A percentile compares a stretch with the other conserved stretches of the same genome.
These are phyloP conservation scores for Troides oblongomaculatus DNA, from an alignment of 2,888 invertebrate genomes.

Conservation along the genomic window DNA sequence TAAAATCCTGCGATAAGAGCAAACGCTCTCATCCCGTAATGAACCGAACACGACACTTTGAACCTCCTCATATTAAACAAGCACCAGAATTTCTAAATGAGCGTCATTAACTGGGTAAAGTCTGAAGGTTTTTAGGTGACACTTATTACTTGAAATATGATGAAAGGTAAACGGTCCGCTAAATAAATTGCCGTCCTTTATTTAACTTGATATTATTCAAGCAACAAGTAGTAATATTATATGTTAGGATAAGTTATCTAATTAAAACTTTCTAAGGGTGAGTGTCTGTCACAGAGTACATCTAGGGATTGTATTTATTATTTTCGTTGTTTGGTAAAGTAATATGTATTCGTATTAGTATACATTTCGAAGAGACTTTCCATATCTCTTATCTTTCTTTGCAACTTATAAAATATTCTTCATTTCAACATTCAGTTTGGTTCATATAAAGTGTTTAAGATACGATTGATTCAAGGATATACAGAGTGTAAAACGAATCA, in stretches of 20 bases:
- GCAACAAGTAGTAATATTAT: neutral
- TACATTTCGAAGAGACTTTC: too few species aligned
- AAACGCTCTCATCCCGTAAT: slow-evolving; percentile 23
- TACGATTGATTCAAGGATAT: too few species aligned
- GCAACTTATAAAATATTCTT: too few species aligned
- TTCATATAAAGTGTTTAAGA: too few species aligned
- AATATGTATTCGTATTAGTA: neutral
- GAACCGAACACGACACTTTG: slow-evolving; percentile 17
- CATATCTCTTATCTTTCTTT: too few species aligned
- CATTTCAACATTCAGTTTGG: too few species aligned
- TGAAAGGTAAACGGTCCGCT: slow-evolving; percentile 7
- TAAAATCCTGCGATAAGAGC: slow-evolving; percentile 16
- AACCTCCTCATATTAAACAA: slow-evolving; percentile 16
- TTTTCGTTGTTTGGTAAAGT: neutral
- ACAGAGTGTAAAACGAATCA: too few species aligned
- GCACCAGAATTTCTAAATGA: slow-evolving; percentile 12
- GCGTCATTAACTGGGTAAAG: slow-evolving; percentile 13
- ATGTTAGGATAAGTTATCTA: neutral
- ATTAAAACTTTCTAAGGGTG: neutral
- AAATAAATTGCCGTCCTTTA: neutral
- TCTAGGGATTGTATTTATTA: neutral
- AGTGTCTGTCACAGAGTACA: neutral
- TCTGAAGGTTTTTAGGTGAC: slow-evolving; percentile 4
- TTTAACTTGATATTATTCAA: slow-evolving; percentile 1
- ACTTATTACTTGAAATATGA: slow-evolving; percentile 10